phyloP scores from a whole-genome alignment of 92 coral and sea anemone genomes.

The Porites evermanni region DNA sequence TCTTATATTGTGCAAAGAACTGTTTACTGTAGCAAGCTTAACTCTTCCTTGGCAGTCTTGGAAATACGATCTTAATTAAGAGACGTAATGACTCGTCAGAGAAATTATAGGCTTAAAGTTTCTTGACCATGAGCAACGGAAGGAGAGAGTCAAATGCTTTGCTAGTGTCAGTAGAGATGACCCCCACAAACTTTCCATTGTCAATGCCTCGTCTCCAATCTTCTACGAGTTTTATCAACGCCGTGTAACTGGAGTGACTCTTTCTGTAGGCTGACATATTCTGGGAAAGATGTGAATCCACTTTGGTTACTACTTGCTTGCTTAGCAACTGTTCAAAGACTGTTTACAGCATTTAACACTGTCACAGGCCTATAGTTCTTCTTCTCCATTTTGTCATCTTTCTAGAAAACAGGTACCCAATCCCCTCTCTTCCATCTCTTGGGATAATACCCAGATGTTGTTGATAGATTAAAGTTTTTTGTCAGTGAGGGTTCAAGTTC shows the following conservation, averaged over 20 bases:
- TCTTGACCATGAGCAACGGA: conserved; percentile 11
- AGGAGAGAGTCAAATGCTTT: conserved; percentile 8
- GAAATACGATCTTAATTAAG: conserved; percentile 30
- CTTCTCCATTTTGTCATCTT: background rate
- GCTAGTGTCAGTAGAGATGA: background rate
- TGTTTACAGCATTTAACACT: too few relatives aligned
- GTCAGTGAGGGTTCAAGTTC: background rate
- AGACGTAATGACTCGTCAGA: conserved; percentile 18
- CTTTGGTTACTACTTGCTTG: too few relatives aligned
- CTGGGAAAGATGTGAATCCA: background rate
- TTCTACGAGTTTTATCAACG: conserved; percentile 26
- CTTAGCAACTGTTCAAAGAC: too few relatives aligned
- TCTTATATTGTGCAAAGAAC: conserved; percentile 22
- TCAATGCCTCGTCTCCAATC: conserved; percentile 36
- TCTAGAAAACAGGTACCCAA: too few relatives aligned
- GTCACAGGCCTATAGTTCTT: background rate
- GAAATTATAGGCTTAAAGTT: conserved; percentile 43
- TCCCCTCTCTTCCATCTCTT: too few relatives aligned
- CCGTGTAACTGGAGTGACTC: background rate
- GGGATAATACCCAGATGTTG: too few relatives aligned
- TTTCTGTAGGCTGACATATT: background rate
- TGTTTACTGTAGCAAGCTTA: conserved; percentile 8
- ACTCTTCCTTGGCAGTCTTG: conserved; percentile 16
- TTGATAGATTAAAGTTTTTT: background rate
- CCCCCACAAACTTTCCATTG: conserved; percentile 19